Evolutionary conservation across 2,113 vertebrate species (phyloP).

Genomic region (Xenus cinereus): DNA sequence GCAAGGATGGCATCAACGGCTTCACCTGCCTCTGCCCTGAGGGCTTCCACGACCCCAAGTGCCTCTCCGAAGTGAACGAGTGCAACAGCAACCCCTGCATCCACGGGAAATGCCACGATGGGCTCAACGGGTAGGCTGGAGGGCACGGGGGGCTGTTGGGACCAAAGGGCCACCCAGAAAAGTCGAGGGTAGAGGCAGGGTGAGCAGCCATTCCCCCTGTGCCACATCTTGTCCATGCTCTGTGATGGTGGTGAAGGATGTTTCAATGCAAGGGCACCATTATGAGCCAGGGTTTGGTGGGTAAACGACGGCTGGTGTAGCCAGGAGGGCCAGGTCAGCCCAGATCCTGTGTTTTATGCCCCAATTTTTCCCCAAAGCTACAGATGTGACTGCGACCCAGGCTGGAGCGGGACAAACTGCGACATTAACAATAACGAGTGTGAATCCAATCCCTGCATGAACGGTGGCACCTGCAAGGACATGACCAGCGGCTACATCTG

Average conservation of each 20-base stretch:
- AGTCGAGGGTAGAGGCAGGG: not conserved
- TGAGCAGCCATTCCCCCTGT: accelerated
- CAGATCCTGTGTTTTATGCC: not conserved
- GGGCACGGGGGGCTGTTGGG: not conserved
- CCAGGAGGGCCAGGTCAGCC: not conserved
- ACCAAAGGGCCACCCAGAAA: not conserved
- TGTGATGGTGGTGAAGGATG: not conserved
- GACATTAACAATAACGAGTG: constrained; percentile 94
- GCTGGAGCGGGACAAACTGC: constrained; percentile 93
- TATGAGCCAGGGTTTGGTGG: not conserved
- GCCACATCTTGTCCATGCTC: not conserved
- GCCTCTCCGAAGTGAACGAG: constrained; percentile 91
- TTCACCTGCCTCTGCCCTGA: constrained; percentile 91
- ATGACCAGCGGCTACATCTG: constrained; percentile 95
- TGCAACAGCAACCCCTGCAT: constrained; percentile 93
- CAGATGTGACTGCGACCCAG: constrained; percentile 87
- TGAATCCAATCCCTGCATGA: constrained; percentile 93
- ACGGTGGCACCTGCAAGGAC: constrained; percentile 92
- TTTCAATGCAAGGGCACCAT: not conserved
- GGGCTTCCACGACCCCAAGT: constrained; percentile 89
- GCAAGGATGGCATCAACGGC: constrained; percentile 84
- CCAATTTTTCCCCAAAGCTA: constrained; percentile 72
- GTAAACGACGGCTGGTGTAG: not conserved
- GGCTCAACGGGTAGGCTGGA: constrained; percentile 85
- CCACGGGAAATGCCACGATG: constrained; percentile 87